phyloP scores from a whole-genome alignment of 2,888 invertebrate genomes.

The Malacosoma neustria region DNA sequence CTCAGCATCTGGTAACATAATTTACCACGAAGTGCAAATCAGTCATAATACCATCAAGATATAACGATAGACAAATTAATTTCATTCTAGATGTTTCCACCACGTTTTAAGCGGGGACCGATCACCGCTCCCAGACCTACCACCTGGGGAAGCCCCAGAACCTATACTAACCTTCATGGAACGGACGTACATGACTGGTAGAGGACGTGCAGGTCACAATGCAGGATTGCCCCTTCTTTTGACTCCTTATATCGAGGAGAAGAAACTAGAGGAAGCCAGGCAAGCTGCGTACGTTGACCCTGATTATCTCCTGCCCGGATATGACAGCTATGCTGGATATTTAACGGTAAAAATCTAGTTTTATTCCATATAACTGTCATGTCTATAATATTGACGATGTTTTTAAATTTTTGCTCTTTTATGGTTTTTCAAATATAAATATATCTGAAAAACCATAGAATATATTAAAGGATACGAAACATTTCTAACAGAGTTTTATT shows the following conservation, averaged over 20 bases:
- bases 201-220: conserved; percentile 30
- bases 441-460: no score
- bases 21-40: no score
- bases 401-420: no score
- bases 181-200: conserved; percentile 38
- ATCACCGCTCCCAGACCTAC: conserved; percentile 45
- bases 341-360: conserved; percentile 39
- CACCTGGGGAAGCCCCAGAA: conserved; percentile 61
- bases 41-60: no score
- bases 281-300: conserved; percentile 55
- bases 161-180: conserved; percentile 62
- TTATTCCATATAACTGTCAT: no score
- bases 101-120: conserved; percentile 26
- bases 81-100: conserved; percentile 29
- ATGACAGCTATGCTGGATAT: conserved; percentile 67
- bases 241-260: conserved; percentile 69
- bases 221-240: conserved; percentile 72
- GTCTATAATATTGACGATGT: no score
- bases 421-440: no score
- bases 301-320: conserved; percentile 47
- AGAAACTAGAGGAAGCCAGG: conserved; percentile 64
- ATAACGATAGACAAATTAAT: no score
- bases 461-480: no score
- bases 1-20: no score
- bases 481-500: no score